phyloP scores from a whole-genome alignment of 1,140 invertebrate species.

The Macrosteles quadrilineatus region DNA sequence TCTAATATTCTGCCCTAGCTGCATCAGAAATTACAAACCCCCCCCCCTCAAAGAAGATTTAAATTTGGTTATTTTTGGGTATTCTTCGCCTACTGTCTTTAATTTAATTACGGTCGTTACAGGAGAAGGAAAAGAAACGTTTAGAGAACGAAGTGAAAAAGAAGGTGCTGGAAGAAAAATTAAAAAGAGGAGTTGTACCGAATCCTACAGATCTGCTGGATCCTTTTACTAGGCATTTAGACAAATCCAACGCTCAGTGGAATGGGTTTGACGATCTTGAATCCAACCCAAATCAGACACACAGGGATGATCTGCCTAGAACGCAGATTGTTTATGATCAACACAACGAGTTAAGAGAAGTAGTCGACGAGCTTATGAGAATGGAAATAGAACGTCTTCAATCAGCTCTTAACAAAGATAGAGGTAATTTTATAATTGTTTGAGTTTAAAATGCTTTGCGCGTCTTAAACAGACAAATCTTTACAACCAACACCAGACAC shows the following conservation, averaged over 20 bases:
- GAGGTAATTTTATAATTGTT: neutral
- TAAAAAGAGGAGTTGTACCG: constrained; percentile 21
- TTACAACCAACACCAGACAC: no score
- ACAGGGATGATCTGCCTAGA: neutral
- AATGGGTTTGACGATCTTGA: neutral
- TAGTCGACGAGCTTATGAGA: constrained; percentile 25
- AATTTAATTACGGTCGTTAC: no score
- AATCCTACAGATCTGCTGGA: constrained; percentile 4
- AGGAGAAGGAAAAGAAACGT: constrained; percentile 24
- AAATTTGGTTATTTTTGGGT: no score
- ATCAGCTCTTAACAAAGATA: constrained; percentile 53
- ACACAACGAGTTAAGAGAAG: constrained; percentile 56
- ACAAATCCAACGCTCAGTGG: neutral
- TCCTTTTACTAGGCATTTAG: neutral
- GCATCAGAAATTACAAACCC: no score
- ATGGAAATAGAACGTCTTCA: constrained; percentile 57
- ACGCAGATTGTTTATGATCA: constrained; percentile 29
- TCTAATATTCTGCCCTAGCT: no score
- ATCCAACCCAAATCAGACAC: neutral
- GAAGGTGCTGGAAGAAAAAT: constrained; percentile 31
- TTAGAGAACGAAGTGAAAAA: constrained; percentile 35
- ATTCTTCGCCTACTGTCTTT: no score
- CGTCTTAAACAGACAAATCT: no score
- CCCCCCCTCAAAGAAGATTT: no score
- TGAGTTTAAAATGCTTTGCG: no score